These are phyloP conservation scores for Pygoscelis antarcticus DNA, from an alignment of 2,113 vertebrate genomes.

Conservation along the genomic window DNA sequence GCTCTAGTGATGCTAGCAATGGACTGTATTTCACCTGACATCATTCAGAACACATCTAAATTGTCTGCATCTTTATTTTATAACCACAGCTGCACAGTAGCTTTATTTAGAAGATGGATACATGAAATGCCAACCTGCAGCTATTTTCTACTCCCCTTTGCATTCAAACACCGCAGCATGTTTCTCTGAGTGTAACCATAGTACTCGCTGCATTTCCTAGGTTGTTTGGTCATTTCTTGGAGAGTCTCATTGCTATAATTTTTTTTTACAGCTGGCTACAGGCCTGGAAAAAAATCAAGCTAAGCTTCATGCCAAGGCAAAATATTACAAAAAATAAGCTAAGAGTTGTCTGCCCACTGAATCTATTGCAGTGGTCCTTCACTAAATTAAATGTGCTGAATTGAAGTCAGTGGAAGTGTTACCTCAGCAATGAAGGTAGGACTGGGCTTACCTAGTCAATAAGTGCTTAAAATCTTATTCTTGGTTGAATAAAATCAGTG, in stretches of 20 bases:
- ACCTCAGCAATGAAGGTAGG: not conserved
- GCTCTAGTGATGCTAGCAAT: not conserved
- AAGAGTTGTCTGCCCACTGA: not conserved
- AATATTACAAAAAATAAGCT: conserved; percentile 3
- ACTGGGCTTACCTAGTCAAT: not conserved
- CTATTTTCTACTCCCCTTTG: not conserved
- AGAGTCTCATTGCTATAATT: not conserved
- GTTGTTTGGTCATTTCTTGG: conserved; percentile 42
- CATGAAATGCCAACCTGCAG: not conserved
- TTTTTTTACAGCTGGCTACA: not conserved
- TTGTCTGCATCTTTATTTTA: not conserved
- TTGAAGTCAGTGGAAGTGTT: not conserved
- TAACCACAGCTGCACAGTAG: not conserved
- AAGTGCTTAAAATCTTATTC: not conserved
- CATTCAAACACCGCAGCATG: not conserved
- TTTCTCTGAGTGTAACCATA: not conserved
- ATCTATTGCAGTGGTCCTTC: not conserved
- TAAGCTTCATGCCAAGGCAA: not conserved
- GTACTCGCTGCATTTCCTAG: not conserved
- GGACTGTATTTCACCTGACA: not conserved
- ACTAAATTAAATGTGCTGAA: not conserved
- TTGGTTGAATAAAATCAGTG: not conserved
- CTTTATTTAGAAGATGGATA: not conserved
- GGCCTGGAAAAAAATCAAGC: not conserved
- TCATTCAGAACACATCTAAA: not conserved